These are phyloP conservation scores for Meleagris gallopavo DNA, from an alignment of 2,113 vertebrate species.

Conservation along the genomic window DNA sequence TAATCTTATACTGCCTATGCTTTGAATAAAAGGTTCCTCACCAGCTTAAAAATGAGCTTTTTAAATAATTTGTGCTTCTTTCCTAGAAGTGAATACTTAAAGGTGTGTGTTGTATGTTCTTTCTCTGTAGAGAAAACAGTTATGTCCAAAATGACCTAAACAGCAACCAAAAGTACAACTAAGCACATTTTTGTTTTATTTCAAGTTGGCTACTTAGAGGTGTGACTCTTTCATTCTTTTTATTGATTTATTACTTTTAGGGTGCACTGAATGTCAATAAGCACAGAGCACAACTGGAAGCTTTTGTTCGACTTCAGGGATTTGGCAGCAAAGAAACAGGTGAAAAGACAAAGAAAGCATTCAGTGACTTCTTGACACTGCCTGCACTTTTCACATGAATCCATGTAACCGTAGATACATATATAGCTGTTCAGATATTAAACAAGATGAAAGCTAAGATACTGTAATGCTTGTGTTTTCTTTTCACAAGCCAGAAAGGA, in stretches of 20 bases:
- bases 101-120: neutral
- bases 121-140: neutral
- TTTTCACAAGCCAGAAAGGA: neutral
- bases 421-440: neutral
- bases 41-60: neutral
- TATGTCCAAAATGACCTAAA: neutral
- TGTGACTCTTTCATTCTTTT: neutral
- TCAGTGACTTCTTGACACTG: neutral
- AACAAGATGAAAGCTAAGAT: neutral
- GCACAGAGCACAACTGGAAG: slow-evolving; percentile 89
- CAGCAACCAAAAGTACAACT: neutral
- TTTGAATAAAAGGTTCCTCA: neutral
- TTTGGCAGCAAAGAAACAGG: slow-evolving; percentile 86
- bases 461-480: neutral
- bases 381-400: neutral
- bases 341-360: slow-evolving; percentile 17
- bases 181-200: accelerated
- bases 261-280: slow-evolving; percentile 91
- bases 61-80: neutral
- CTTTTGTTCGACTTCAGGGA: slow-evolving; percentile 85
- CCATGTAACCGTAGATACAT: accelerated
- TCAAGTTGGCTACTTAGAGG: neutral
- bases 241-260: slow-evolving; percentile 69
- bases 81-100: neutral
- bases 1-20: neutral